Evolutionary conservation across 2,888 invertebrate genomes (phyloP).

Genomic region (Limnephilus marmoratus): DNA sequence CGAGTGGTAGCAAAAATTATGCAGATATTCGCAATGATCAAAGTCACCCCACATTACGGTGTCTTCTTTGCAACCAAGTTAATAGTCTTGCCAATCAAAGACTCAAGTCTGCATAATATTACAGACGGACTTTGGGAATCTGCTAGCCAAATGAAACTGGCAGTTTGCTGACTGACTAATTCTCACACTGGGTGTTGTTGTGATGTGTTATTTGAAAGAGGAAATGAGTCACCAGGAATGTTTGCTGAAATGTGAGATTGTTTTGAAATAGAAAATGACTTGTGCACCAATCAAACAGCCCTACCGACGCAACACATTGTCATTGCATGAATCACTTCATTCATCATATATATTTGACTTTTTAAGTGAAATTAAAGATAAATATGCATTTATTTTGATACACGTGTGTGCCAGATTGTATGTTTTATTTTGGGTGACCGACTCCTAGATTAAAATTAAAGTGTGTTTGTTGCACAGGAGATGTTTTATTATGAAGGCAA

Average conservation of each 20-base stretch:
- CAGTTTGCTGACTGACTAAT: constrained; percentile 6
- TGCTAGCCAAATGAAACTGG: neutral
- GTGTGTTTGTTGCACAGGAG: neutral
- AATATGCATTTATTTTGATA: neutral
- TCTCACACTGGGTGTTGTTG: neutral
- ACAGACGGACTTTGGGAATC: neutral
- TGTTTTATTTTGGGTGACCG: neutral
- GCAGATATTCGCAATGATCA: too few relatives aligned
- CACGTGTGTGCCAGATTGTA: neutral
- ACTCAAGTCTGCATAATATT: neutral
- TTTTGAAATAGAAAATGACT: constrained; percentile 36
- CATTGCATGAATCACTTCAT: neutral
- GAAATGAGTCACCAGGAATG: constrained; percentile 59
- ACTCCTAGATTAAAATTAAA: neutral
- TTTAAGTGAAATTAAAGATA: neutral
- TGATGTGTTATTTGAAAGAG: constrained; percentile 23
- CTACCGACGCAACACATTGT: neutral
- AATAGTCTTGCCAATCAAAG: neutral
- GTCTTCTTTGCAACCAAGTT: neutral
- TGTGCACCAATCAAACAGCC: neutral
- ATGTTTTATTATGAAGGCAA: neutral
- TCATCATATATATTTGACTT: neutral
- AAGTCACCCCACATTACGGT: neutral
- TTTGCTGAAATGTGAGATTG: constrained; percentile 23
- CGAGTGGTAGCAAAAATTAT: too few relatives aligned